These are phyloP conservation scores for Sthenelais limicola DNA, from an alignment of 2,888 invertebrate genomes.

Conservation along the genomic window DNA sequence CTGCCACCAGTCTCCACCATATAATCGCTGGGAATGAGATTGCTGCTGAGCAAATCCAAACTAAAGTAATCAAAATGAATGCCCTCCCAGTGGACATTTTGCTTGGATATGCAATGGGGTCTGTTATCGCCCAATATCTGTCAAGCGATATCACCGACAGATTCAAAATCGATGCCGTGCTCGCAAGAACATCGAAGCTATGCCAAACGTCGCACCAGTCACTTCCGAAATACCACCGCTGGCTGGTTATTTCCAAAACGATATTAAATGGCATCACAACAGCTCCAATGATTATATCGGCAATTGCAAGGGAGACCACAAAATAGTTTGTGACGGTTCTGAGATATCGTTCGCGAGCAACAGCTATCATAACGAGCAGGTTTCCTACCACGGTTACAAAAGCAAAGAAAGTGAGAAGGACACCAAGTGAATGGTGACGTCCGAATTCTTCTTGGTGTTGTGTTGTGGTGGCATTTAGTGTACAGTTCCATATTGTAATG, in stretches of 20 bases:
- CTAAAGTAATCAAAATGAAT: slow-evolving; percentile 88
- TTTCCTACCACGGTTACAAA: slow-evolving; percentile 96
- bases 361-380: slow-evolving; percentile 92
- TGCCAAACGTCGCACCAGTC: slow-evolving; percentile 99
- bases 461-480: too few species aligned
- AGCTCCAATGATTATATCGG: slow-evolving; percentile 95
- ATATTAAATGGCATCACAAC: slow-evolving; percentile 94
- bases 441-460: too few species aligned
- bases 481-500: too few species aligned
- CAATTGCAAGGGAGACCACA: slow-evolving; percentile 95
- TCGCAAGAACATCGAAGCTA: slow-evolving; percentile 95
- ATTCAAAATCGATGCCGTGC: slow-evolving; percentile 97
- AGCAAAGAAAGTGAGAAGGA: slow-evolving; percentile 88
- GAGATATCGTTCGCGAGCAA: slow-evolving; percentile 91
- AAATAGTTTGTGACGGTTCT: slow-evolving; percentile 98
- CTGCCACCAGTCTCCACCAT: slow-evolving; percentile 74
- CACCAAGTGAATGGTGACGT: slow-evolving; percentile 74
- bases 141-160: slow-evolving; percentile 97
- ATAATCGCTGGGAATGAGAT: slow-evolving; percentile 97
- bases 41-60: slow-evolving; percentile 96
- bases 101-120: slow-evolving; percentile 97
- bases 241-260: slow-evolving; percentile 63
- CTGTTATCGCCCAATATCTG: slow-evolving; percentile 98
- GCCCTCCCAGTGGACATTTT: slow-evolving; percentile 92
- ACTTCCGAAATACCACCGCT: slow-evolving; percentile 90